Percentiles rank a stretch among this genome's conserved stretches.
These are phyloP conservation scores for Chrysotoxum bicinctum DNA, from an alignment of 2,888 invertebrate species.

Conservation along the genomic window DNA sequence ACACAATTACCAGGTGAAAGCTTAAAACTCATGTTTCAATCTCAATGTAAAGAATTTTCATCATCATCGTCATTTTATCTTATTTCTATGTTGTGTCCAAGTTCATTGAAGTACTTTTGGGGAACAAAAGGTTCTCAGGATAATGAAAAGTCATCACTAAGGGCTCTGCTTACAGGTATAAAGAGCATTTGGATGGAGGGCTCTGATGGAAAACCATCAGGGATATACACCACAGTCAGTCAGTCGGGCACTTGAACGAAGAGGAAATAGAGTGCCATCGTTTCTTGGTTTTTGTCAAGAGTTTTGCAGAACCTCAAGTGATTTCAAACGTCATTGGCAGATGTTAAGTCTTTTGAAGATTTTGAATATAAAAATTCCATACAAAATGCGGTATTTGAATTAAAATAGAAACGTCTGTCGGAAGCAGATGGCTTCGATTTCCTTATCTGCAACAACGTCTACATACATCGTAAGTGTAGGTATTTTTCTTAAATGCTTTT, in stretches of 20 bases:
- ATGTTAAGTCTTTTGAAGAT: not conserved
- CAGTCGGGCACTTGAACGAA: conserved; percentile 21
- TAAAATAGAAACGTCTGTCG: not conserved
- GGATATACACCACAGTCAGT: not conserved
- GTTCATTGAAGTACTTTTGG: conserved; percentile 6
- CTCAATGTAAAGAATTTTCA: not conserved
- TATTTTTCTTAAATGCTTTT: not conserved
- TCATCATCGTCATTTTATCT: not conserved
- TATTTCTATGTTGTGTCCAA: not conserved
- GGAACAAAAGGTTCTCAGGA: conserved; percentile 5
- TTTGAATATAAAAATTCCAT: not conserved
- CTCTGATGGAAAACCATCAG: conserved; percentile 6
- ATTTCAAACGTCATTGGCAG: conserved; percentile 6
- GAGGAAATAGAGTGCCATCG: conserved; percentile 46
- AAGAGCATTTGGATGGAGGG: not conserved
- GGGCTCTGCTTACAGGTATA: conserved; percentile 14
- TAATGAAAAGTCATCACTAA: conserved; percentile 24
- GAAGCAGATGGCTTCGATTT: not conserved
- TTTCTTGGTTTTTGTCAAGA: conserved; percentile 3
- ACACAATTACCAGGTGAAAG: too few species aligned
- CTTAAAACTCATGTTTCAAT: not conserved
- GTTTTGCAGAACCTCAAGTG: conserved; percentile 25
- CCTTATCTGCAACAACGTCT: not conserved
- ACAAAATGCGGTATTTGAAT: not conserved
- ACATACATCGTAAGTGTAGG: too few species aligned